phyloP scores from a whole-genome alignment of 35 echinoderm and acorn worm species.

The Heliocidaris erythrogramma region DNA sequence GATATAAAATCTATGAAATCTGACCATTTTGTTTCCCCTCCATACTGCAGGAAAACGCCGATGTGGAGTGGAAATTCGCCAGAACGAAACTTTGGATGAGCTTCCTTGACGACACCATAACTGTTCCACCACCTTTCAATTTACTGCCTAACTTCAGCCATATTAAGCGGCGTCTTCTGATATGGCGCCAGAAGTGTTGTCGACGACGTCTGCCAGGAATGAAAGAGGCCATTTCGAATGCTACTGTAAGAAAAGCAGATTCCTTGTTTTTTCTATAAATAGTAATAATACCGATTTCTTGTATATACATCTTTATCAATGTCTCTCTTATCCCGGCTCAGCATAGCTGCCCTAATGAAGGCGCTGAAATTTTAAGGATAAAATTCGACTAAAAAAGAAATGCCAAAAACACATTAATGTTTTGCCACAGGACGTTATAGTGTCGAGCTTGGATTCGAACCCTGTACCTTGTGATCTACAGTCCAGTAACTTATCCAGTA shows the following conservation, averaged over 20 bases:
- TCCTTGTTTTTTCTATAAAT: conserved; percentile 8
- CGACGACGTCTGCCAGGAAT: neutral
- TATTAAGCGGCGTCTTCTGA: neutral
- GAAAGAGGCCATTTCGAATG: neutral
- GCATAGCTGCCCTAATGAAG: no score
- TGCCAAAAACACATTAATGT: no score
- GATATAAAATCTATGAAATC: no score
- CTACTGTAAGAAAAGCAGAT: neutral
- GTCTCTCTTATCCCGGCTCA: no score
- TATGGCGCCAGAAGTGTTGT: conserved; percentile 30
- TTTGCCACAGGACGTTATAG: no score
- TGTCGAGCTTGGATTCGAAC: no score
- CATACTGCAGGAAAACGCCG: conserved; percentile 77
- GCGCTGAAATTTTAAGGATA: no score
- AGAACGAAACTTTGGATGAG: conserved; percentile 88
- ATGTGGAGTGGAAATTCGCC: conserved; percentile 92
- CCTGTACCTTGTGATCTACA: no score
- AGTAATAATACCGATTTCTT: neutral
- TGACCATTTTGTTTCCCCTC: no score
- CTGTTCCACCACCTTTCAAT: conserved; percentile 89
- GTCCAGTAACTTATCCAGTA: no score
- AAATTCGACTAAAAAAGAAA: no score
- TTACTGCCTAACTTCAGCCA: conserved; percentile 56
- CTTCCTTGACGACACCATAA: conserved; percentile 77
- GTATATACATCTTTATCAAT: no score